Conservation (phyloP, 2,888 invertebrate species). For the Drosophila cyrtoloma region DNA sequence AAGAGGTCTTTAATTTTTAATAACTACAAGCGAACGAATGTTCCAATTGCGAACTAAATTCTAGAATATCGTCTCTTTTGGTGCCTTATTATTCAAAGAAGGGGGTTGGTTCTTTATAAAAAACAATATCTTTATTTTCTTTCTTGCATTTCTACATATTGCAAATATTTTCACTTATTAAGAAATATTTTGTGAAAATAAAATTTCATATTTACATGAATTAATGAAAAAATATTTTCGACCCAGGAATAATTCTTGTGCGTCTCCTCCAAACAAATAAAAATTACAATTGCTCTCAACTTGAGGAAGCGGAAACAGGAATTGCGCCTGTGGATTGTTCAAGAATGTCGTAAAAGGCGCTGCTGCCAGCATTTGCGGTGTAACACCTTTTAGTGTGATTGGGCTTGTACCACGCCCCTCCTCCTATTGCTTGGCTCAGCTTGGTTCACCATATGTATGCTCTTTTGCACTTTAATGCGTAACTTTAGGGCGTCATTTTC, state of each 20-base stretch:
- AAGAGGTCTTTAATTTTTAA: too few species aligned
- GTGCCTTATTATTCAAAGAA: neutral
- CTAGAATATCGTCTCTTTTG: too few species aligned
- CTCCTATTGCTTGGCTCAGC: neutral
- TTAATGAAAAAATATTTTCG: neutral
- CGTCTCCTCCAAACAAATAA: neutral
- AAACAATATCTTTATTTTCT: neutral
- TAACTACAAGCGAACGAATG: too few species aligned
- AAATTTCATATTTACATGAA: neutral
- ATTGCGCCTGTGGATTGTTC: conserved; percentile 27
- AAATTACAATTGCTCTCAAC: conserved; percentile 41
- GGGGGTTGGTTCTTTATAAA: neutral
- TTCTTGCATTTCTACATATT: neutral
- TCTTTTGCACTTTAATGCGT: conserved; percentile 38
- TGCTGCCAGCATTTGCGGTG: conserved; percentile 54
- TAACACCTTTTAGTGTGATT: conserved; percentile 77
- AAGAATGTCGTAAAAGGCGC: conserved; percentile 56
- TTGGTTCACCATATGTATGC: conserved; percentile 16
- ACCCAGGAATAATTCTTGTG: neutral
- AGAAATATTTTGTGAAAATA: neutral
- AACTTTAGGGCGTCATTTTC: conserved; percentile 45
- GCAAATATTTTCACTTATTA: neutral
- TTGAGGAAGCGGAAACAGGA: conserved; percentile 37
- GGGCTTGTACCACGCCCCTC: conserved; percentile 41
- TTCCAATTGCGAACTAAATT: too few species aligned